Evolutionary conservation across 1,140 invertebrate species (phyloP).

Genomic region (Pinna nobilis): DNA sequence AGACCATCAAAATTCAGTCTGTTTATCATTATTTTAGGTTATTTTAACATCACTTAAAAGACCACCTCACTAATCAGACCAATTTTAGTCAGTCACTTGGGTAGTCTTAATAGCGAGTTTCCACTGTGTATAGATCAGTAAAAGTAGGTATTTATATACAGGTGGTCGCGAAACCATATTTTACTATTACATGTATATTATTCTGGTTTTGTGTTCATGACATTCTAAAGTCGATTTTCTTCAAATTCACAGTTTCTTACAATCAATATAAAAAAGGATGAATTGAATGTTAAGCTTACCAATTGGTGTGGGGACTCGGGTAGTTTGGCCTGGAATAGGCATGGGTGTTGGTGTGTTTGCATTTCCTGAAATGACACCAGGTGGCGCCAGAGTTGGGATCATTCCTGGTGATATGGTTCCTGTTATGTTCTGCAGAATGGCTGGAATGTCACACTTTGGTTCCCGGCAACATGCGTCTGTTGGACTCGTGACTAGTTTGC

Average conservation of each 20-base stretch:
- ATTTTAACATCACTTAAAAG: too few species aligned
- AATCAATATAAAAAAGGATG: not conserved
- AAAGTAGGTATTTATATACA: not conserved
- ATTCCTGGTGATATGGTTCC: slow-evolving; percentile 35
- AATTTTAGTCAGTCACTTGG: too few species aligned
- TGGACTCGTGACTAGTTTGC: slow-evolving; percentile 49
- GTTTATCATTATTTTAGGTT: too few species aligned
- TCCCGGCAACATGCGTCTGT: slow-evolving; percentile 51
- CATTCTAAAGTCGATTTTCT: too few species aligned
- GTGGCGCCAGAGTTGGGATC: slow-evolving; percentile 42
- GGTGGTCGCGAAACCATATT: too few species aligned
- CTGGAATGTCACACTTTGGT: slow-evolving; percentile 44
- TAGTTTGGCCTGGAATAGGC: slow-evolving; percentile 37
- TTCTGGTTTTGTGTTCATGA: too few species aligned
- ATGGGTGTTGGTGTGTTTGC: slow-evolving; percentile 43
- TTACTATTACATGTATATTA: too few species aligned
- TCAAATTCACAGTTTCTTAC: too few species aligned
- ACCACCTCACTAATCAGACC: too few species aligned
- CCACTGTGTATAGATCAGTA: not conserved
- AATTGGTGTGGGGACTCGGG: slow-evolving; percentile 34
- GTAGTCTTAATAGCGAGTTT: not conserved
- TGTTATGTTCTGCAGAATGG: slow-evolving; percentile 28
- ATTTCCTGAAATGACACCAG: slow-evolving; percentile 42
- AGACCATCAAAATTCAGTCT: too few species aligned
- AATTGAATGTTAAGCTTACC: slow-evolving; percentile 32